A percentile compares a stretch with the other conserved stretches of the same genome.
phyloP scores from a whole-genome alignment of 2,888 invertebrate species.

The Coleophora flavipennella region DNA sequence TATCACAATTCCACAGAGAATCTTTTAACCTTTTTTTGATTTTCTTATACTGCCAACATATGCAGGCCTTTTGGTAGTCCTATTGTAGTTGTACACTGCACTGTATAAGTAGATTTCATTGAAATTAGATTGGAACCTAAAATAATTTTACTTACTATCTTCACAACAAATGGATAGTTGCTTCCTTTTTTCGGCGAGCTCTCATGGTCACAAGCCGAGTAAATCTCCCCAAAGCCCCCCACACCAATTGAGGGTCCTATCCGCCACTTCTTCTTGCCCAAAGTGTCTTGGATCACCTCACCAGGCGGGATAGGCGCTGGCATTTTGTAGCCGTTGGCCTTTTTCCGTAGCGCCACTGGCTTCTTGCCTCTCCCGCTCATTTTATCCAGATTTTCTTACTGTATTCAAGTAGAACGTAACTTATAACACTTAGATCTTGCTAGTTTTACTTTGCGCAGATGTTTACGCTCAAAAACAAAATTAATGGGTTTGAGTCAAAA shows the following conservation, averaged over 20 bases:
- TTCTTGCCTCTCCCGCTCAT: constrained; percentile 54
- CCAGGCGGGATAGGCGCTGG: constrained; percentile 83
- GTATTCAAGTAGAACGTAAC: too few species aligned
- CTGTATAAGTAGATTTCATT: too few species aligned
- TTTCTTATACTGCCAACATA: too few species aligned
- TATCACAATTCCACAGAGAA: too few species aligned
- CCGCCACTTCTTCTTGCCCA: constrained; percentile 85
- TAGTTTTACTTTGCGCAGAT: too few species aligned
- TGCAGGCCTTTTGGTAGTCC: too few species aligned
- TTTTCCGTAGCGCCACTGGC: constrained; percentile 50
- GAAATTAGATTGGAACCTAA: too few species aligned
- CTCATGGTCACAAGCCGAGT: constrained; percentile 80
- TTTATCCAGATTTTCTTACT: constrained; percentile 3
- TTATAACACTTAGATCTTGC: too few species aligned
- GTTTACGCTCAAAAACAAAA: too few species aligned
- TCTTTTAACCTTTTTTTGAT: too few species aligned
- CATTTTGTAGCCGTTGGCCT: constrained; percentile 67
- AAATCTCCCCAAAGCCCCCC: constrained; percentile 96
- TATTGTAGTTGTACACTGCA: too few species aligned
- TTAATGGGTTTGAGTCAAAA: too few species aligned
- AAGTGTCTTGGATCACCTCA: constrained; percentile 80
- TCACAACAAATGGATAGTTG: constrained; percentile 79
- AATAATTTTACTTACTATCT: constrained; percentile 80
- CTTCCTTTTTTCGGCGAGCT: constrained; percentile 63
- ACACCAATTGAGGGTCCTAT: constrained; percentile 90